Evolutionary conservation across 2,113 vertebrate genomes (phyloP).

Genomic region (Pyrgilauda ruficollis): DNA sequence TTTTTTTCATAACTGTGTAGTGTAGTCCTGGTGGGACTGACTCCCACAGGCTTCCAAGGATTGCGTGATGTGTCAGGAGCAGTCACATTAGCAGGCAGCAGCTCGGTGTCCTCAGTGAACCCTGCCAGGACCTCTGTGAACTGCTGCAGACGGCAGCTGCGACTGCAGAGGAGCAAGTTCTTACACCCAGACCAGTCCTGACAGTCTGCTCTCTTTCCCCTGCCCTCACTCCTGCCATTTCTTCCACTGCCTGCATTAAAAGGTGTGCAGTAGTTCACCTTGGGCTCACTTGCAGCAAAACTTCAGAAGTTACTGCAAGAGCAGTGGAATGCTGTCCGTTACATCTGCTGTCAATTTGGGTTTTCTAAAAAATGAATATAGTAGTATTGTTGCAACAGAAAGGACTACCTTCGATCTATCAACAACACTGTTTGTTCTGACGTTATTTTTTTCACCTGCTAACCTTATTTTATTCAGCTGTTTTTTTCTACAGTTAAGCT

Average conservation of each 20-base stretch:
- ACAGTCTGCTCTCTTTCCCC: not conserved
- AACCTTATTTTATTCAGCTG: not conserved
- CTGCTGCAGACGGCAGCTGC: not conserved
- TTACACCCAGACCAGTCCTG: not conserved
- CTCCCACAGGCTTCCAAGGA: not conserved
- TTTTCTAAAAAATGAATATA: not conserved
- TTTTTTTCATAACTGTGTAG: not conserved
- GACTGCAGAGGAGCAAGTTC: not conserved
- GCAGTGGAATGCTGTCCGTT: not conserved
- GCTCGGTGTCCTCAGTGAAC: not conserved
- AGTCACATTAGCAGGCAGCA: not conserved
- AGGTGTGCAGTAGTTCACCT: not conserved
- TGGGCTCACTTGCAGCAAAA: not conserved
- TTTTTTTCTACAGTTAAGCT: not conserved
- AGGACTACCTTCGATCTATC: not conserved
- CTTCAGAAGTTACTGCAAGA: not conserved
- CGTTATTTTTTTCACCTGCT: not conserved
- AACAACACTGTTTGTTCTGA: not conserved
- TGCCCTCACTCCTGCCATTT: rapidly evolving
- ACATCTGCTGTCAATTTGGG: rapidly evolving
- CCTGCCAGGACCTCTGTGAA: not conserved
- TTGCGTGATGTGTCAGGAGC: not conserved
- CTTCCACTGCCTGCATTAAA: not conserved
- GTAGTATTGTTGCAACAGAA: not conserved
- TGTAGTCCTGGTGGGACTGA: not conserved